phyloP scores from a whole-genome alignment of 2,797 vertebrate genomes.

The Falco rusticolus region DNA sequence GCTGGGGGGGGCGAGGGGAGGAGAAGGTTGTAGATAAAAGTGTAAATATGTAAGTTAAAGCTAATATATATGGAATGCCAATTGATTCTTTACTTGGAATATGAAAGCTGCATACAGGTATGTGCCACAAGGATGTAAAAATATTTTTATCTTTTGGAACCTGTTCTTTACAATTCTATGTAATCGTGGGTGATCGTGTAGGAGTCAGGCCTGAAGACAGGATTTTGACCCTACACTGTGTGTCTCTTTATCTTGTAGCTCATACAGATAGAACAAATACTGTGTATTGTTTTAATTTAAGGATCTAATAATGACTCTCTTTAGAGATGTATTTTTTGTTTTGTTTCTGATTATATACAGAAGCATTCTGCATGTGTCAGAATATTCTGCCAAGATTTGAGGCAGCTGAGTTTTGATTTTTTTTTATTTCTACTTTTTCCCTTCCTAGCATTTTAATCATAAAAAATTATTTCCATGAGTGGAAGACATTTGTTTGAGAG shows the following conservation, averaged over 20 bases:
- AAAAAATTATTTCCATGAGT: neutral
- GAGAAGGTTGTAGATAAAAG: conserved; percentile 28
- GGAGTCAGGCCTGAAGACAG: conserved; percentile 32
- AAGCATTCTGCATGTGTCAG: neutral
- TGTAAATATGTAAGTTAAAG: conserved; percentile 66
- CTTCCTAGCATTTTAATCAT: neutral
- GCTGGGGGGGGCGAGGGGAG: no score
- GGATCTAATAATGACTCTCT: conserved; percentile 6
- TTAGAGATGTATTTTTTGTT: conserved; percentile 27
- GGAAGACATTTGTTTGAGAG: neutral
- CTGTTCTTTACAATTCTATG: neutral
- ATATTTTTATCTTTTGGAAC: conserved; percentile 33
- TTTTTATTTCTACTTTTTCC: neutral
- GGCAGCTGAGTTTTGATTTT: neutral
- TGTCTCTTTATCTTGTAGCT: conserved; percentile 67
- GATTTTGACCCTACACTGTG: conserved; percentile 35
- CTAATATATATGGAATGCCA: conserved; percentile 45
- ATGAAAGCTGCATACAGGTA: conserved; percentile 38
- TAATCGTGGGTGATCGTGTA: neutral
- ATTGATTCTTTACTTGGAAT: conserved; percentile 63
- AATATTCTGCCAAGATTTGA: neutral
- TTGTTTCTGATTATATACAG: conserved; percentile 20
- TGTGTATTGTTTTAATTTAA: conserved; percentile 74
- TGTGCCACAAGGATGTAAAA: conserved; percentile 38
- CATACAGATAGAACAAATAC: conserved; percentile 73